Conservation (phyloP, 2,113 vertebrate genomes). For the Tor tambroides region DNA sequence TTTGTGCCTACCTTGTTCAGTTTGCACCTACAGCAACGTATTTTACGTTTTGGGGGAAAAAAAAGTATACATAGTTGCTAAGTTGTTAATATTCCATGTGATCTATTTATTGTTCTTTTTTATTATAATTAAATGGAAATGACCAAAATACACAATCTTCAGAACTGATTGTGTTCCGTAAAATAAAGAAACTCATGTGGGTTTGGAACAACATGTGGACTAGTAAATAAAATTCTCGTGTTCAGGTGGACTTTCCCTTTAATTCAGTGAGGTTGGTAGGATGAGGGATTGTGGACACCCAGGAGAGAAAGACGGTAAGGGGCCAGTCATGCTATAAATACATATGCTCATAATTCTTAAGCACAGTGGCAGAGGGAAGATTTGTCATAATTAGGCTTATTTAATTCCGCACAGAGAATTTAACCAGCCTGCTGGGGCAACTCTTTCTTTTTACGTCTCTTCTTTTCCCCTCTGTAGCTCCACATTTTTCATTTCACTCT, state of each 20-base stretch:
- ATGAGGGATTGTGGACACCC: slow-evolving; percentile 16
- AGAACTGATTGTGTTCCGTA: background rate
- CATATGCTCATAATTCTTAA: slow-evolving; percentile 40
- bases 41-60: background rate
- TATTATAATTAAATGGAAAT: background rate
- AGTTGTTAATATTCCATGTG: background rate
- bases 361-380: slow-evolving; percentile 21
- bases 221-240: background rate
- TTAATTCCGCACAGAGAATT: slow-evolving; percentile 48
- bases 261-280: slow-evolving; percentile 48
- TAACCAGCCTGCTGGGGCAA: slow-evolving; percentile 25
- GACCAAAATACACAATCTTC: background rate
- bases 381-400: slow-evolving; percentile 47
- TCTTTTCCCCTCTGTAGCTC: slow-evolving; percentile 21
- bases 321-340: slow-evolving; percentile 49
- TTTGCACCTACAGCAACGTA: too few species aligned
- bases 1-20: background rate
- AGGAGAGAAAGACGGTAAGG: background rate
- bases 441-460: slow-evolving; percentile 32
- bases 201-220: background rate
- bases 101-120: background rate
- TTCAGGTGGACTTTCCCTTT: slow-evolving; percentile 6
- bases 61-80: background rate
- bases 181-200: background rate
- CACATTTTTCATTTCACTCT: slow-evolving; percentile 17